Evolutionary conservation across 2,888 invertebrate species (phyloP), one percentile per base, ranked within the genome.

Genomic region (Phania funesta): DNA sequence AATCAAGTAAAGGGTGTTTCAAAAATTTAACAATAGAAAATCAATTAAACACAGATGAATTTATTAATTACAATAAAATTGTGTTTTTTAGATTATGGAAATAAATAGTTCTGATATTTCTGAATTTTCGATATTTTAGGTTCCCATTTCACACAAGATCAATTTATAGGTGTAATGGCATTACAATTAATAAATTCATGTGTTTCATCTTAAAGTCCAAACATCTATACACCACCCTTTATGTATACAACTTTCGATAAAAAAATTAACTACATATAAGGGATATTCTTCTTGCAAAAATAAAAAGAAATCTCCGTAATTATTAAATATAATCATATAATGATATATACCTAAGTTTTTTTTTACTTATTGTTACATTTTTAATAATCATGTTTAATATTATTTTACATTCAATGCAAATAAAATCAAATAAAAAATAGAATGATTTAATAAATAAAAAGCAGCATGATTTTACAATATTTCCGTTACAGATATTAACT

Each of bases 401-500:
- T 50, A 48, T 38, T 73, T 52, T 16, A 48, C 48, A 75, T 67
- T 48, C 22, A 73, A 62, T 26, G 26, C 20, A 18, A 56, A 13
- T 22, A 24, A 48, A 65, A 22, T 54, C 18, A 16, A 29, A 35
- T 18, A 48, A 60, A 60, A 9, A 22, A 18, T 5, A 38, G 22
- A 35, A 22, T 48, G 9, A 32, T 26, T 46, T n/a, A 52, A 73
- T 62, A n/a, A 46, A n/a, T n/a, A n/a, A 26, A 56, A 75, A 75
- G 2, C 41, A 41, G 58, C 50, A 60, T 76, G 60, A 67, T 29
- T 58, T 65, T 38, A 62, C 9, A 38, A 41, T 52, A 46, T 54
- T 64, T 54, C 11, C 8, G 7, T 58, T 46, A 48, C 20, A 56
- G 18, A 35, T 11, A 41, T 24, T n/a, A 58, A 35, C 32, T 11